phyloP scores from a whole-genome alignment of 1,140 invertebrate species.

The Sinonovacula constricta region DNA sequence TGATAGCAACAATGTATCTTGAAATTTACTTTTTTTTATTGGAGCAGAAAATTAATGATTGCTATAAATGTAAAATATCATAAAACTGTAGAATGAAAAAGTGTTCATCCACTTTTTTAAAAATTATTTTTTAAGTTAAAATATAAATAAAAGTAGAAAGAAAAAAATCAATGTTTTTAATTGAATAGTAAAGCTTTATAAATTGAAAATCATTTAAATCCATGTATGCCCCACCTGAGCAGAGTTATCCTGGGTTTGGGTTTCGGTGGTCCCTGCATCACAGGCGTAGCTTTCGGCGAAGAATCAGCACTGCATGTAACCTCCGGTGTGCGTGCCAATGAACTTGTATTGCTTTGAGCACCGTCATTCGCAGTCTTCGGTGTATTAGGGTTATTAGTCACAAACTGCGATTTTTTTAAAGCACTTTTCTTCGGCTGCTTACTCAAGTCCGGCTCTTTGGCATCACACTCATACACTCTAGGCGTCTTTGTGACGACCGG shows the following conservation, averaged over 20 bases:
- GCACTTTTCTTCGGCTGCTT: constrained; percentile 75
- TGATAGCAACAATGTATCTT: too few species aligned
- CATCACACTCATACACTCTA: constrained; percentile 59
- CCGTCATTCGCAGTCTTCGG: constrained; percentile 35
- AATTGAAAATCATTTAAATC: too few species aligned
- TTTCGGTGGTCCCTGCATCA: constrained; percentile 42
- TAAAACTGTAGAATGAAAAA: too few species aligned
- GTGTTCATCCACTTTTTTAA: too few species aligned
- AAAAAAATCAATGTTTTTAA: too few species aligned
- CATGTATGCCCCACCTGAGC: too few species aligned
- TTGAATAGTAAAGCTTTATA: too few species aligned
- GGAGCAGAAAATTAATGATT: too few species aligned
- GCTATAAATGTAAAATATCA: too few species aligned
- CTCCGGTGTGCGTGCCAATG: constrained; percentile 28
- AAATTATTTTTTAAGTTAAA: too few species aligned
- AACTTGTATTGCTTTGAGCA: constrained; percentile 52
- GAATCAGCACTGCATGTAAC: constrained; percentile 43
- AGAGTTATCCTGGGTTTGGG: constrained; percentile 56
- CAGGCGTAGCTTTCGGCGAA: constrained; percentile 58
- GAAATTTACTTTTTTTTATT: too few species aligned
- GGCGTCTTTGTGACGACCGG: constrained; percentile 19
- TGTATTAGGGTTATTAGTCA: constrained; percentile 5
- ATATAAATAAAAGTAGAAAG: too few species aligned
- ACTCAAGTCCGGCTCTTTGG: constrained; percentile 72
- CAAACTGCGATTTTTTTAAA: constrained; percentile 63